These are phyloP conservation scores for Diaphora mendica DNA, from an alignment of 2,888 invertebrate genomes.

Conservation along the genomic window DNA sequence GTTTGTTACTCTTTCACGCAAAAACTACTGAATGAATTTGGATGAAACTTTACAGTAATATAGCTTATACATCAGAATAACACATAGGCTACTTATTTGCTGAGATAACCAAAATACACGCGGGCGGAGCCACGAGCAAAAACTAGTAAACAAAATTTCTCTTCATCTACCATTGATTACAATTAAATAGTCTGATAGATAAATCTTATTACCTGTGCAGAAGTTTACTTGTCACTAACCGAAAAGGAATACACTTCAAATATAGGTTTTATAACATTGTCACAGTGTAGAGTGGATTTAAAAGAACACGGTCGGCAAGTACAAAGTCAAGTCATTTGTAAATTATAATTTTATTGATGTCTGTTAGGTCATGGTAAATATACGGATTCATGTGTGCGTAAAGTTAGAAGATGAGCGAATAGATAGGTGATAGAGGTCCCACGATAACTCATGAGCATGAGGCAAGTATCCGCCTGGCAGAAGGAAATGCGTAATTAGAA, in stretches of 20 bases:
- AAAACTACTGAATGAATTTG: too few species aligned
- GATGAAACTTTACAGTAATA: too few species aligned
- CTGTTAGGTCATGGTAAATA: background rate
- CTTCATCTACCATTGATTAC: background rate
- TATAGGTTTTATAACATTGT: background rate
- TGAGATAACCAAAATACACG: too few species aligned
- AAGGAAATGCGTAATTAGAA: conserved; percentile 19
- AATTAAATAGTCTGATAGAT: background rate
- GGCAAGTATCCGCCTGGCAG: conserved; percentile 6
- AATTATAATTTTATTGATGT: conserved; percentile 5
- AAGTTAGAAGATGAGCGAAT: background rate
- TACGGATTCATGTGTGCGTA: background rate
- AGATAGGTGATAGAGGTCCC: background rate
- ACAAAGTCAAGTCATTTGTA: background rate
- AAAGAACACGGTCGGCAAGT: background rate
- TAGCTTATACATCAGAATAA: too few species aligned
- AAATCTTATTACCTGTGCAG: background rate
- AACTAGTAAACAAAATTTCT: too few species aligned
- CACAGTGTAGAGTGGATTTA: background rate
- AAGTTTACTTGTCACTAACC: background rate
- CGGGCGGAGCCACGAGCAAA: too few species aligned
- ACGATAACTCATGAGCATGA: conserved; percentile 17
- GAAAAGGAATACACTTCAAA: background rate
- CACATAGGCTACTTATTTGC: too few species aligned
- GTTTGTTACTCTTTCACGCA: too few species aligned